These are phyloP conservation scores for Margaritifera margaritifera DNA, from an alignment of 2,888 invertebrate genomes.

Conservation along the genomic window DNA sequence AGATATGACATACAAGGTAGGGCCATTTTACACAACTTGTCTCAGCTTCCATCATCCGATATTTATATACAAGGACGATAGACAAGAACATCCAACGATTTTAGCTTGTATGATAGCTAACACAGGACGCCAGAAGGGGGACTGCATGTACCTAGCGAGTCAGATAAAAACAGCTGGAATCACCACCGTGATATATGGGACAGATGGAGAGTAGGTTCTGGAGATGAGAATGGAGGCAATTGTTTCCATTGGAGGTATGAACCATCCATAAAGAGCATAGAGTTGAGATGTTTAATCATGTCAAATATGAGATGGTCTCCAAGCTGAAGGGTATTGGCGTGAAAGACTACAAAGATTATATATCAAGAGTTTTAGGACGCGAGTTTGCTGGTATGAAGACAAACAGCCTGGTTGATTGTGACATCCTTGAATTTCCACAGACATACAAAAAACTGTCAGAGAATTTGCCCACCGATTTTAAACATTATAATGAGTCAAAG, in stretches of 20 bases:
- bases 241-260: slow-evolving; percentile 15
- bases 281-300: slow-evolving; percentile 22
- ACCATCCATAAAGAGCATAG: slow-evolving; percentile 10
- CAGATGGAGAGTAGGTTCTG: slow-evolving; percentile 18
- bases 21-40: slow-evolving; percentile 24
- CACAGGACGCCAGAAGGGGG: slow-evolving; percentile 16
- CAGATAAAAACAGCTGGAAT: slow-evolving; percentile 18
- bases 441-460: slow-evolving; percentile 6
- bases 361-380: slow-evolving; percentile 4
- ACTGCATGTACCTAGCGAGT: slow-evolving; percentile 21
- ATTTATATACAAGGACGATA: slow-evolving; percentile 17
- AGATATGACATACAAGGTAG: slow-evolving; percentile 26
- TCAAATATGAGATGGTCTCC: slow-evolving; percentile 12
- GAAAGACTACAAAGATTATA: slow-evolving; percentile 4
- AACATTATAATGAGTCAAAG: slow-evolving; percentile 11
- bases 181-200: slow-evolving; percentile 16
- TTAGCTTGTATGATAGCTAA: slow-evolving; percentile 25
- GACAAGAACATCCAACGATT: slow-evolving; percentile 15
- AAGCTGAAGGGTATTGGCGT: slow-evolving; percentile 6
- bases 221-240: slow-evolving; percentile 13
- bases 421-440: slow-evolving; percentile 4
- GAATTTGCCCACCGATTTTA: slow-evolving; percentile 9
- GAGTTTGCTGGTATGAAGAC: slow-evolving; percentile 6
- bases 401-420: slow-evolving; percentile 7
- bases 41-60: slow-evolving; percentile 16